phyloP scores from a whole-genome alignment of 1,140 invertebrate genomes.

The Lithobius niger region DNA sequence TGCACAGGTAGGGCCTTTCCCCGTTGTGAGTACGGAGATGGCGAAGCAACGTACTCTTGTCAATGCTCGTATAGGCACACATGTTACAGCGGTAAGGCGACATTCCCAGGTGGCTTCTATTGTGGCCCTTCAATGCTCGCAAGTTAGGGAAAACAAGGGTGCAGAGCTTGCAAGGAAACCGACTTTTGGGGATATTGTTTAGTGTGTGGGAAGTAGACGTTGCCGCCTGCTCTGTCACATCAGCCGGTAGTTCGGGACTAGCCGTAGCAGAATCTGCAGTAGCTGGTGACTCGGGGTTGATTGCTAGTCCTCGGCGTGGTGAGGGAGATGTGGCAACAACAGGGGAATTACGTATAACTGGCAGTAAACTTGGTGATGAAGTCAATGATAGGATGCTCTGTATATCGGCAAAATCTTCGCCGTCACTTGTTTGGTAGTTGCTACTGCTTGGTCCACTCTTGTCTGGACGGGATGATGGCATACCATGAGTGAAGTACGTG shows the following conservation, averaged over 20 bases:
- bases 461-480: background rate
- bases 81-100: constrained; percentile 73
- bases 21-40: constrained; percentile 89
- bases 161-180: constrained; percentile 73
- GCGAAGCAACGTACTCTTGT: constrained; percentile 75
- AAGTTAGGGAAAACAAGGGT: constrained; percentile 69
- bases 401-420: constrained; percentile 56
- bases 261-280: constrained; percentile 25
- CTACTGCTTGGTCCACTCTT: background rate
- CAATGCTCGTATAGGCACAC: constrained; percentile 74
- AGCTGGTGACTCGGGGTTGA: constrained; percentile 18
- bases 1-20: constrained; percentile 84
- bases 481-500: constrained; percentile 19
- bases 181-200: constrained; percentile 30
- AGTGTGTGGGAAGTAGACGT: background rate
- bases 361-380: constrained; percentile 44
- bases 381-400: constrained; percentile 64
- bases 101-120: constrained; percentile 42
- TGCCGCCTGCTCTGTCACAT: constrained; percentile 15
- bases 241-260: constrained; percentile 18
- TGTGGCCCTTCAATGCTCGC: constrained; percentile 78
- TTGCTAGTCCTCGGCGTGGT: constrained; percentile 6
- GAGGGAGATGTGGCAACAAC: constrained; percentile 18
- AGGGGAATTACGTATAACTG: constrained; percentile 26
- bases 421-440: background rate